phyloP scores from a whole-genome alignment of 2,113 vertebrate species.

The Dasyurus viverrinus region DNA sequence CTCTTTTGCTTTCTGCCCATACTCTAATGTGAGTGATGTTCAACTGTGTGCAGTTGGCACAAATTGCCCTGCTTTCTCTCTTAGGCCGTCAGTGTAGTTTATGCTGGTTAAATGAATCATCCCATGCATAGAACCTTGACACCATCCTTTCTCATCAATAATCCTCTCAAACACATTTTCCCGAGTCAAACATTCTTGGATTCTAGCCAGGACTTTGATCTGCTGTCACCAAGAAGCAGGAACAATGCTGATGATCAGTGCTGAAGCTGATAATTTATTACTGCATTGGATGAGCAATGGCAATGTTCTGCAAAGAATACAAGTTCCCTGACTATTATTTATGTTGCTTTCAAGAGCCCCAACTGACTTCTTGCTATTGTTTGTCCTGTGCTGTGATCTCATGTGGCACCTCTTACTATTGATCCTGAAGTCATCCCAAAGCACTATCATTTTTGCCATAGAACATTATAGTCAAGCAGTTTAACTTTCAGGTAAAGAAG shows the following conservation, averaged over 20 bases:
- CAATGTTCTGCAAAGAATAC: neutral
- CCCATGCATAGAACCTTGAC: neutral
- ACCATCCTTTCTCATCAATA: neutral
- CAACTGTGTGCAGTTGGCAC: slow-evolving; percentile 23
- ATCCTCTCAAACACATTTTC: neutral
- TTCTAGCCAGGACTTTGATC: neutral
- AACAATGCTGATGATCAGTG: neutral
- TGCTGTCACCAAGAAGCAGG: neutral
- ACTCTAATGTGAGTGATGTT: neutral
- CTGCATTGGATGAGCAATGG: neutral
- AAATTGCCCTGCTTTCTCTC: neutral
- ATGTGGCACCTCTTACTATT: neutral
- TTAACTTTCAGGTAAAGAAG: neutral
- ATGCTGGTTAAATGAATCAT: slow-evolving; percentile 34
- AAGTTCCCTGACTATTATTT: too few relatives aligned
- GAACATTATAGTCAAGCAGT: neutral
- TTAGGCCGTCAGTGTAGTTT: neutral
- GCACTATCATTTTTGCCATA: neutral
- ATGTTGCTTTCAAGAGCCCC: fast-evolving
- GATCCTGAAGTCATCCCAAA: neutral
- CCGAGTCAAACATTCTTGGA: neutral
- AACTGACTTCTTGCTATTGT: neutral
- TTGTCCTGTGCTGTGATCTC: neutral
- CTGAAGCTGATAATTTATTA: slow-evolving; percentile 6
- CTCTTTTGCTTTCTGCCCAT: neutral